Evolutionary conservation across 2,797 vertebrate species (phyloP).

Genomic region (Platyrinchus mystaceus): DNA sequence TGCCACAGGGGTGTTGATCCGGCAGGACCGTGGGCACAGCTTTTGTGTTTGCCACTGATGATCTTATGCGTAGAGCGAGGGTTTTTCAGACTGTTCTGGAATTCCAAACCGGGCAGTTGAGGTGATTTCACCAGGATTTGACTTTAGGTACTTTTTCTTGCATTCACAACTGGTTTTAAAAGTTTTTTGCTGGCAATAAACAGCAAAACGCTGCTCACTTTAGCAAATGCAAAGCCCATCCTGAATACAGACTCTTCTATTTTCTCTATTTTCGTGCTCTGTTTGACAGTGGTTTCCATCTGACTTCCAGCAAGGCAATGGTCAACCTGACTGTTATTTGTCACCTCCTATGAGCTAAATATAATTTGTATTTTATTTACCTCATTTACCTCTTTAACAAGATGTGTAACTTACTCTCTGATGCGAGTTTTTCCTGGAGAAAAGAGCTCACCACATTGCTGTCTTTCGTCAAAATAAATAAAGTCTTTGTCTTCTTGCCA

Average conservation of each 20-base stretch:
- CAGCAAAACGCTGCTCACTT: background rate
- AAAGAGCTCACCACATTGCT: background rate
- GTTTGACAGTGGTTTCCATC: conserved; percentile 7
- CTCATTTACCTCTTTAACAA: conserved; percentile 30
- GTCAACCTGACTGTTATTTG: conserved; percentile 20
- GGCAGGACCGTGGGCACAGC: background rate
- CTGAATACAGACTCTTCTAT: background rate
- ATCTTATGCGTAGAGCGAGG: background rate
- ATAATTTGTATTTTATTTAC: conserved; percentile 47
- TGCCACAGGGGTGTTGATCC: fast-evolving
- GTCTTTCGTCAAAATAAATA: conserved; percentile 3
- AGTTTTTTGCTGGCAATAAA: background rate
- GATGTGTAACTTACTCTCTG: background rate
- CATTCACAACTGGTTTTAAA: background rate
- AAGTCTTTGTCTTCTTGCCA: conserved; percentile 33
- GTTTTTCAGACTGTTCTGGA: background rate
- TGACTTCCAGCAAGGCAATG: conserved; percentile 20
- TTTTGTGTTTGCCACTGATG: background rate
- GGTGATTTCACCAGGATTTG: background rate
- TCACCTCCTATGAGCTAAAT: conserved; percentile 39
- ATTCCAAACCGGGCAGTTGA: background rate
- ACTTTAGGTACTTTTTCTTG: background rate
- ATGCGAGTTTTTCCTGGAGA: conserved; percentile 22
- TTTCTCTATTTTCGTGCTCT: background rate
- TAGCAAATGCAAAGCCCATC: background rate